phyloP scores from a whole-genome alignment of 35 echinoderm and acorn worm species.

The Antedon bifida region DNA sequence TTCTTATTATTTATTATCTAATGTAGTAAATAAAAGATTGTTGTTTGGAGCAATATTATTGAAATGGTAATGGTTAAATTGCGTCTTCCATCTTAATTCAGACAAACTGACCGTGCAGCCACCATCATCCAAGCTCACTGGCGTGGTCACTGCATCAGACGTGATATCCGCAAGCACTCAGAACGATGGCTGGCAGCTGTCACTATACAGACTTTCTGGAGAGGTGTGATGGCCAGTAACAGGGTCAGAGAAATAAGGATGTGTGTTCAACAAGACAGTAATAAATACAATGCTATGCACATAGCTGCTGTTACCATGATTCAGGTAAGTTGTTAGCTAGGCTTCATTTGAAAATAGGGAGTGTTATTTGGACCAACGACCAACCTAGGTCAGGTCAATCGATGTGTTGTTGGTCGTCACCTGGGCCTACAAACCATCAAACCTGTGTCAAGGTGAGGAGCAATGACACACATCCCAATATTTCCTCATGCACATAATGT shows the following conservation, averaged over 20 bases:
- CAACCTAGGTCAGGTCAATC: too few relatives aligned
- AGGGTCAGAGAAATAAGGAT: not conserved
- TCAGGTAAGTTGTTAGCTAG: conserved; percentile 3
- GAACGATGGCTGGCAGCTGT: conserved; percentile 54
- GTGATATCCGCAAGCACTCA: conserved; percentile 36
- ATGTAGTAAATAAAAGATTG: too few relatives aligned
- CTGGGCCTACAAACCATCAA: too few relatives aligned
- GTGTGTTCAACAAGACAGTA: not conserved
- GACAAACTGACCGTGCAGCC: conserved; percentile 26
- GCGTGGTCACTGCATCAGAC: conserved; percentile 53
- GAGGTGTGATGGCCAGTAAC: conserved; percentile 20
- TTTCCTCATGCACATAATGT: too few relatives aligned
- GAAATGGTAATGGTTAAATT: too few relatives aligned
- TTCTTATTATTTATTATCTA: too few relatives aligned
- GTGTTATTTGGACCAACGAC: too few relatives aligned
- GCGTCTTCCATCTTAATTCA: not conserved
- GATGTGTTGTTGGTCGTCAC: too few relatives aligned
- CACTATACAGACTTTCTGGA: conserved; percentile 47
- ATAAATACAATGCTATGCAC: not conserved
- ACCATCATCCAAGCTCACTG: conserved; percentile 60
- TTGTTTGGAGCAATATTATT: too few relatives aligned
- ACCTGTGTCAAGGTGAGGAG: too few relatives aligned
- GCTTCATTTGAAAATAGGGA: too few relatives aligned
- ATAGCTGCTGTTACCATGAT: conserved; percentile 21
- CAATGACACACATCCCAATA: too few relatives aligned